phyloP scores from a whole-genome alignment of 2,797 vertebrate genomes.

The Phaenicophaeus curvirostris region DNA sequence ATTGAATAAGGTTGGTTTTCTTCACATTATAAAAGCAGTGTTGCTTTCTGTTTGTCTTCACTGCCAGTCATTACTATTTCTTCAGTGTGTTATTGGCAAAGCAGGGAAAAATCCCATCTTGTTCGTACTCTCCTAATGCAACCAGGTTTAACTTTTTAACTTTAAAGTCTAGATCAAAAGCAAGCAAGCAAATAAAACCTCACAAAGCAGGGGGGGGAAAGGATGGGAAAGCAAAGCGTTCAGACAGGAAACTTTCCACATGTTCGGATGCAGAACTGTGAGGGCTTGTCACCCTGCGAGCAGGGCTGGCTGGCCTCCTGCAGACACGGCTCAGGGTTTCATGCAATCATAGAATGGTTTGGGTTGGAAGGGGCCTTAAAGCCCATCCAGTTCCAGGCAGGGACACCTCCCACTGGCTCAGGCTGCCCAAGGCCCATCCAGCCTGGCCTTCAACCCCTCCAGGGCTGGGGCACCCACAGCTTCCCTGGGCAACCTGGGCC shows the following conservation, averaged over 20 bases:
- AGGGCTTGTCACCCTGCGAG: accelerated
- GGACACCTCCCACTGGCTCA: too few relatives aligned
- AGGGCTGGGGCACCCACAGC: too few relatives aligned
- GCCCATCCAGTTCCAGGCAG: too few relatives aligned
- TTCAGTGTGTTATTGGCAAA: accelerated
- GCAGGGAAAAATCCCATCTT: neutral
- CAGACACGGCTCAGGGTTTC: accelerated
- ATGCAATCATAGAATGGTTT: too few relatives aligned
- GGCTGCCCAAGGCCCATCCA: too few relatives aligned
- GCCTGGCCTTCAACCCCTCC: too few relatives aligned
- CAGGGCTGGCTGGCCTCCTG: accelerated
- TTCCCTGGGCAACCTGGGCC: too few relatives aligned
- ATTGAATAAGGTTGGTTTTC: neutral
- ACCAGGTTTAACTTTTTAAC: neutral
- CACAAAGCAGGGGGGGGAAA: neutral
- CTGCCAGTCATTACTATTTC: neutral
- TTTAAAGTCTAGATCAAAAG: neutral
- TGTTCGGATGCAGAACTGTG: neutral
- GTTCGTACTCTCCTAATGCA: neutral
- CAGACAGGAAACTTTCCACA: accelerated
- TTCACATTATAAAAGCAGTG: neutral
- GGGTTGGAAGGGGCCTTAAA: too few relatives aligned
- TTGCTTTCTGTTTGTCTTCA: neutral
- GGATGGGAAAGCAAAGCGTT: neutral
- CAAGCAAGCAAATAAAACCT: neutral